phyloP scores from a whole-genome alignment of 2,888 invertebrate genomes.

The Idaea aversata region DNA sequence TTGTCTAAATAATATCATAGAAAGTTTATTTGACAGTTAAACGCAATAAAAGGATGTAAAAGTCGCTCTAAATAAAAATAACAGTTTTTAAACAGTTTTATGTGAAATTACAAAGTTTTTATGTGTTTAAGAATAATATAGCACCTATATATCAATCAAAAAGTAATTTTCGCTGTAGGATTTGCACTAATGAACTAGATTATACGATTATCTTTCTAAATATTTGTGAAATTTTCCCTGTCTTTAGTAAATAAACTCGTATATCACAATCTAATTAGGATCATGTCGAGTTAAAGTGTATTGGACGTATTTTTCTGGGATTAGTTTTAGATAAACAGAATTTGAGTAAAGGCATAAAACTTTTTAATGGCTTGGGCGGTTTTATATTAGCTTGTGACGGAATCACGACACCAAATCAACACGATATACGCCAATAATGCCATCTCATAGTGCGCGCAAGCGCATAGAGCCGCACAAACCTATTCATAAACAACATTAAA shows the following conservation, averaged over 20 bases:
- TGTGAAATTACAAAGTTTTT: slow-evolving; percentile 12
- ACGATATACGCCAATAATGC: too few relatives aligned
- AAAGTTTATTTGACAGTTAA: slow-evolving; percentile 2
- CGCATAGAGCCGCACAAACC: too few relatives aligned
- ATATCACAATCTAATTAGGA: slow-evolving; percentile 22
- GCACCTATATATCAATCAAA: background rate
- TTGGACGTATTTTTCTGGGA: slow-evolving; percentile 2
- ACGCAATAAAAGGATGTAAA: slow-evolving; percentile 1
- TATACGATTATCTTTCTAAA: background rate
- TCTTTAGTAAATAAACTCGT: slow-evolving; percentile 21
- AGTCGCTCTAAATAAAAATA: background rate
- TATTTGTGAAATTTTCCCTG: slow-evolving; percentile 6
- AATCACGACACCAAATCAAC: background rate
- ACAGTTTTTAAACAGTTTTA: background rate
- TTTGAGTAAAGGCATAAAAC: slow-evolving; percentile 18
- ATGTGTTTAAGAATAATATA: background rate
- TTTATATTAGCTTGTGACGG: background rate
- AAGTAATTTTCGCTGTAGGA: background rate
- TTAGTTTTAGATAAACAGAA: slow-evolving; percentile 1
- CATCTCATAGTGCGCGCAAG: too few relatives aligned
- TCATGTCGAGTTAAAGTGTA: slow-evolving; percentile 1
- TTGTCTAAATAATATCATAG: slow-evolving; percentile 7
- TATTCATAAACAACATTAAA: too few relatives aligned
- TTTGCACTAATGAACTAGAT: slow-evolving; percentile 4
- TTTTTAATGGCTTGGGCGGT: background rate